Evolutionary conservation across 2,888 invertebrate genomes (phyloP).

Genomic region (Isoperla grammatica): DNA sequence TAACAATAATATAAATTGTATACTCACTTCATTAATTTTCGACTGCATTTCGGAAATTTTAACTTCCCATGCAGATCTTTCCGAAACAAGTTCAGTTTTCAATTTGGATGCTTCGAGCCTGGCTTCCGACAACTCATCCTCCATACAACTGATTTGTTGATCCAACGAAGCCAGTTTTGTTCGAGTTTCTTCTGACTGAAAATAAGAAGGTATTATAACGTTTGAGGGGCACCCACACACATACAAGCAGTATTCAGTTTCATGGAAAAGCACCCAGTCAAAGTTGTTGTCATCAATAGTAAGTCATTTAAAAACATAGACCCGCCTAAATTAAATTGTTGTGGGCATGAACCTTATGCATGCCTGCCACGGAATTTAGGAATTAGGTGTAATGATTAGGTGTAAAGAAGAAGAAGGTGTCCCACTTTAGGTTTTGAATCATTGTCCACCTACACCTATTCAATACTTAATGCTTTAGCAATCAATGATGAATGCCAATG

Average conservation of each 20-base stretch:
- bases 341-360: no score
- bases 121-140: conserved; percentile 83
- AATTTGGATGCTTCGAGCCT: conserved; percentile 74
- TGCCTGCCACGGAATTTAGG: no score
- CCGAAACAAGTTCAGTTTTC: conserved; percentile 85
- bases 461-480: no score
- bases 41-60: conserved; percentile 85
- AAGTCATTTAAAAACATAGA: not conserved
- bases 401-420: no score
- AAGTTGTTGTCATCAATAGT: no score
- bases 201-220: conserved; percentile 18
- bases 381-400: no score
- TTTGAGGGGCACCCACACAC: no score
- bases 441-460: no score
- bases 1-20: conserved; percentile 7
- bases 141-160: conserved; percentile 77
- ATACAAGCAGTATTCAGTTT: no score
- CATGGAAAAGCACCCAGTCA: no score
- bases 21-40: conserved; percentile 67
- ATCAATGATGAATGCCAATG: no score
- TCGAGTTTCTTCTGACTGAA: conserved; percentile 62
- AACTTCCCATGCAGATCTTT: conserved; percentile 79
- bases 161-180: conserved; percentile 68
- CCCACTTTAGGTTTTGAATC: no score
- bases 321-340: not conserved